Percentiles rank a stretch among this genome's conserved stretches.
Evolutionary conservation across 2,113 vertebrate species (phyloP).

Genomic region (Propithecus coquereli): DNA sequence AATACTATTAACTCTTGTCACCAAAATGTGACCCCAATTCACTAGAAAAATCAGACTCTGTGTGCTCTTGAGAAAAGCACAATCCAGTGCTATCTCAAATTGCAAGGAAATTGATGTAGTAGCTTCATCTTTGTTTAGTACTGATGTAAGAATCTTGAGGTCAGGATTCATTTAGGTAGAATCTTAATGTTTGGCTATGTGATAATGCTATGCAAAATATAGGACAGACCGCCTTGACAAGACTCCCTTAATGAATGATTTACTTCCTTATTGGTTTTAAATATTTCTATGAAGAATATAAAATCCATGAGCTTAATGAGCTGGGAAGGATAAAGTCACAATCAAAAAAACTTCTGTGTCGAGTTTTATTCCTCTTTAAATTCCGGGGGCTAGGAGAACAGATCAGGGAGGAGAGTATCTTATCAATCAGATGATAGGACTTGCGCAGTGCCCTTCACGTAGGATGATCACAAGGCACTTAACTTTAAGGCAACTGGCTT

Average conservation of each 20-base stretch:
- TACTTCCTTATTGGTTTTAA: constrained; percentile 37
- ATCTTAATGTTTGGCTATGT: not conserved
- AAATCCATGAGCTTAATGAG: constrained; percentile 10
- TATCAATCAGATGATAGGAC: constrained; percentile 51
- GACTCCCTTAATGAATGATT: not conserved
- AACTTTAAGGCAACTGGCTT: constrained; percentile 67
- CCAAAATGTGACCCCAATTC: not conserved
- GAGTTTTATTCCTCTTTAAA: constrained; percentile 48
- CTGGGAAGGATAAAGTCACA: not conserved
- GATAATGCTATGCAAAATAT: not conserved
- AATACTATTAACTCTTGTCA: not conserved
- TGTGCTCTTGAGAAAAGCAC: not conserved
- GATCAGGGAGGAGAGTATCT: not conserved
- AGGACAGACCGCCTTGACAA: not conserved
- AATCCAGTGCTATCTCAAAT: not conserved
- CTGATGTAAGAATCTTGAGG: not conserved
- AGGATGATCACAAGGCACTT: constrained; percentile 70
- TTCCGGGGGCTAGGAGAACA: constrained; percentile 25
- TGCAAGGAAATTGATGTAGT: not conserved
- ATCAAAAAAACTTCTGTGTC: not conserved
- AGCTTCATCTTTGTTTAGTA: not conserved
- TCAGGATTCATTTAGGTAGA: not conserved
- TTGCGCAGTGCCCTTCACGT: constrained; percentile 64
- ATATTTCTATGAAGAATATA: constrained; percentile 13
- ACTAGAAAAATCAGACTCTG: not conserved